A percentile compares a stretch with the other conserved stretches of the same genome.
These are phyloP conservation scores for Enoplolaimus lenunculus DNA, from an alignment of 2,888 invertebrate genomes.

Conservation along the genomic window DNA sequence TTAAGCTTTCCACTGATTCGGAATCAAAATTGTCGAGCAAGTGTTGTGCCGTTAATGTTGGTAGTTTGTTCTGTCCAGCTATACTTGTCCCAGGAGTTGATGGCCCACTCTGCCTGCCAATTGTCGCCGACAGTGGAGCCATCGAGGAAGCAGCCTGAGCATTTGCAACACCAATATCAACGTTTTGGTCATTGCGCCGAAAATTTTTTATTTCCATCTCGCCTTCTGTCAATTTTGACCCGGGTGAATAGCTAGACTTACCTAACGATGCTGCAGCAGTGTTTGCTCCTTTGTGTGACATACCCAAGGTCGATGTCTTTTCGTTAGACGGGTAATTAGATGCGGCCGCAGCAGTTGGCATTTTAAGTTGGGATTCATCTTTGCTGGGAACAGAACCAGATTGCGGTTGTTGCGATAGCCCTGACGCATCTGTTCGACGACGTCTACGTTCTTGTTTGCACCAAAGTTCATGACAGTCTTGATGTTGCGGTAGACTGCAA, in stretches of 20 bases:
- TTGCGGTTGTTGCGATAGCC: background rate
- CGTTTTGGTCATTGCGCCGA: too few species aligned
- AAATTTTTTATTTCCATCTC: too few species aligned
- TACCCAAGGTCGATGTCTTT: too few species aligned
- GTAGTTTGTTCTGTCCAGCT: background rate
- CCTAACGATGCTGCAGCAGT: background rate
- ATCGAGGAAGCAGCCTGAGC: background rate
- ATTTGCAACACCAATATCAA: too few species aligned
- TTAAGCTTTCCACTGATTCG: background rate
- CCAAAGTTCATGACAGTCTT: conserved; percentile 99
- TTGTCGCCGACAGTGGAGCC: background rate
- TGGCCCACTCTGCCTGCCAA: background rate
- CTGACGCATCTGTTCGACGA: background rate
- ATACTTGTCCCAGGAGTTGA: background rate
- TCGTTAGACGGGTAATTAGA: background rate
- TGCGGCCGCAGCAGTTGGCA: background rate
- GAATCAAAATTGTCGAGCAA: background rate
- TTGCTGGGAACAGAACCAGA: too few species aligned
- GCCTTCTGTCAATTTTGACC: background rate
- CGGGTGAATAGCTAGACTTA: background rate
- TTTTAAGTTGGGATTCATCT: background rate
- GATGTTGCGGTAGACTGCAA: conserved; percentile 66
- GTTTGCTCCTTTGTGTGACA: background rate
- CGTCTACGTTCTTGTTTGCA: conserved; percentile 70
- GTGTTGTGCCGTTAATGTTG: background rate